These are phyloP conservation scores for Proisotoma minuta DNA, from an alignment of 2,888 invertebrate species.

Conservation along the genomic window DNA sequence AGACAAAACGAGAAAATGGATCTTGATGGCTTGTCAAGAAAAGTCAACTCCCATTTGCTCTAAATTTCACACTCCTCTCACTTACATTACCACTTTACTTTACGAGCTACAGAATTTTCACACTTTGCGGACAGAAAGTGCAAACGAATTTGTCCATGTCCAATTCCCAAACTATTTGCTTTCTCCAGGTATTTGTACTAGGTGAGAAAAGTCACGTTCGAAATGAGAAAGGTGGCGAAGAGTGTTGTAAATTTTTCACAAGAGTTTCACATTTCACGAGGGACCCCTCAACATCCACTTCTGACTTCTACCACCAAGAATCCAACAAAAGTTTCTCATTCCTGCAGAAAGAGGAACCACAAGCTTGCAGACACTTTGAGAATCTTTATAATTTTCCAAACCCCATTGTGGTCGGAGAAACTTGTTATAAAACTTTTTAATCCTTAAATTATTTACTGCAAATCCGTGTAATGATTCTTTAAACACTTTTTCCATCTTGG, in stretches of 20 bases:
- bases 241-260: constrained; percentile 9
- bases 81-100: not conserved
- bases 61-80: not conserved
- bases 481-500: not conserved
- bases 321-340: not conserved
- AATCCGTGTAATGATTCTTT: not conserved
- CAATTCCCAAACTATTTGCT: not conserved
- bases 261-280: not conserved
- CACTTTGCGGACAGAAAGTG: not conserved
- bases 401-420: not conserved
- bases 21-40: not conserved
- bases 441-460: not conserved
- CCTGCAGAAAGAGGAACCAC: not conserved
- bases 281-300: not conserved
- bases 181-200: not conserved
- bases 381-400: not conserved
- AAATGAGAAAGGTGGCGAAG: constrained; percentile 14
- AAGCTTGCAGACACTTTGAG: not conserved
- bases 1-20: not conserved
- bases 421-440: not conserved
- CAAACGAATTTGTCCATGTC: not conserved
- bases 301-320: not conserved
- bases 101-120: not conserved
- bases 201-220: constrained; percentile 12
- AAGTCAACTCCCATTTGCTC: not conserved